These are phyloP conservation scores for Pimephales promelas DNA, from an alignment of 2,113 vertebrate species.

Conservation along the genomic window DNA sequence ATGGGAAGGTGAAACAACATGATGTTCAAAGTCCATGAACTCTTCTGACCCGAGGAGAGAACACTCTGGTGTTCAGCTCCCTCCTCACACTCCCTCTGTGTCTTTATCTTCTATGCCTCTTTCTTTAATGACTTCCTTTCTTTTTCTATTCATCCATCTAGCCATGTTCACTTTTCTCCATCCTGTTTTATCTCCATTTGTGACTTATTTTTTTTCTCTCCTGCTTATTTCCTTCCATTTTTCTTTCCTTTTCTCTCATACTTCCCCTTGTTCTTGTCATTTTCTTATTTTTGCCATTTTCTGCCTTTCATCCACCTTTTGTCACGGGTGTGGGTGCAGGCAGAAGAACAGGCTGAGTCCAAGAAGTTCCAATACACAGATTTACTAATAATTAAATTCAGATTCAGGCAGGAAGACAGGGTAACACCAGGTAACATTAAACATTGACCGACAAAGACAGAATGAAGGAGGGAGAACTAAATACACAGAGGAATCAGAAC, in stretches of 20 bases:
- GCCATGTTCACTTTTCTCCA: not conserved
- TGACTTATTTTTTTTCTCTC: not conserved
- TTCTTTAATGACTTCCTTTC: not conserved
- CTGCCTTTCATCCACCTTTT: not conserved
- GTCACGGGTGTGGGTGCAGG: too few relatives aligned
- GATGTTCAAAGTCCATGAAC: conserved; percentile 16
- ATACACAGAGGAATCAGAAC: too few relatives aligned
- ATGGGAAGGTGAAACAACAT: conserved; percentile 7
- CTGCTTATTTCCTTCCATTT: not conserved
- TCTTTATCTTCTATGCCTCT: not conserved
- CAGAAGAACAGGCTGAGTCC: too few relatives aligned
- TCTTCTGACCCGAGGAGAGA: conserved; percentile 26
- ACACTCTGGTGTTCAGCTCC: not conserved
- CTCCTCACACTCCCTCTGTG: not conserved
- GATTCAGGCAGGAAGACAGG: too few relatives aligned
- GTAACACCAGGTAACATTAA: too few relatives aligned
- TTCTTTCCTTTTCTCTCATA: not conserved
- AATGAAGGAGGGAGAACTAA: too few relatives aligned
- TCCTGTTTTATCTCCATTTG: not conserved
- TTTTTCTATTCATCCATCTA: not conserved
- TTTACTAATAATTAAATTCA: too few relatives aligned
- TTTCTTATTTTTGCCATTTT: not conserved
- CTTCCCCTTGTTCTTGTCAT: not conserved
- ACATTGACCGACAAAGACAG: too few relatives aligned
- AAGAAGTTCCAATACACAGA: too few relatives aligned